Conservation (phyloP, 2,113 vertebrate species). For the Piaya cayana region DNA sequence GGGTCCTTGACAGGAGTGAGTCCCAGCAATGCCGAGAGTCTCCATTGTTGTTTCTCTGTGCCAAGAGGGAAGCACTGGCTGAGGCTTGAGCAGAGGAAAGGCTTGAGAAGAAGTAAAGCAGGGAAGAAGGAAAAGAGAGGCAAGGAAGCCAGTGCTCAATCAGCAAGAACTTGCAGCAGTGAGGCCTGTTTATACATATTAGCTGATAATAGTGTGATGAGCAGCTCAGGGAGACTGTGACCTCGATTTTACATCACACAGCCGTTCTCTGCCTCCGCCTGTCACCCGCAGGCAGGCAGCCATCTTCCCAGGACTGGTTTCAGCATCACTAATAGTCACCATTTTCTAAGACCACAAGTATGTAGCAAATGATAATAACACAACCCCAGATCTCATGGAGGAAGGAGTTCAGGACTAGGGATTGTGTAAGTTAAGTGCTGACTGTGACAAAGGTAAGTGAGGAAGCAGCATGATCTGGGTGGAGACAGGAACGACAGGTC, state of each 20-base stretch:
- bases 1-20: not conserved
- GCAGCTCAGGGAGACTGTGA: not conserved
- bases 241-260: not conserved
- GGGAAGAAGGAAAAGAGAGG: not conserved
- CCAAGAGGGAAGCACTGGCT: accelerated
- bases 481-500: not conserved
- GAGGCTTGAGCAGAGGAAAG: not conserved
- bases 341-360: not conserved
- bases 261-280: not conserved
- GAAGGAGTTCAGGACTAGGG: not conserved
- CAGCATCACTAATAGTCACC: not conserved
- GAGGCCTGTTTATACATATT: not conserved
- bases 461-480: not conserved
- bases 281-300: not conserved
- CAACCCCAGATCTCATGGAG: not conserved
- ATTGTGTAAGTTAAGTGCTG: not conserved
- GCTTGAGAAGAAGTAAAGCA: not conserved
- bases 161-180: not conserved
- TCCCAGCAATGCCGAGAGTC: accelerated
- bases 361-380: not conserved
- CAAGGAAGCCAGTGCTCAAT: not conserved
- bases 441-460: not conserved
- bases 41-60: not conserved
- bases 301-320: not conserved
- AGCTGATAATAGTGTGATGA: not conserved